Conservation (phyloP, 1,140 invertebrate genomes). For the Pomacea maculata region DNA sequence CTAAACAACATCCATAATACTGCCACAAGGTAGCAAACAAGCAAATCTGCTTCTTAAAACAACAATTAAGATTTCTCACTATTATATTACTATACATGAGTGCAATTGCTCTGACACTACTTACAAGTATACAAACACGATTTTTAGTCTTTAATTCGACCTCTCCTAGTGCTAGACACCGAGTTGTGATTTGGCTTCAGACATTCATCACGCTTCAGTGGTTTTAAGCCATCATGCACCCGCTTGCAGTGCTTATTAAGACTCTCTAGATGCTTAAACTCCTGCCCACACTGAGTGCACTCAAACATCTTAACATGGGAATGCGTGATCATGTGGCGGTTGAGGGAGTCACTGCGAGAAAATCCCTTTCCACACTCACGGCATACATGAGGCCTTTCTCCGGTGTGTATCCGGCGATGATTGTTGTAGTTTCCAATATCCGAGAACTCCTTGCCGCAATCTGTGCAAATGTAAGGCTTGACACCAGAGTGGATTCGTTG, state of each 20-base stretch:
- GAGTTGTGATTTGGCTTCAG: constrained; percentile 7
- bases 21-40: too few species aligned
- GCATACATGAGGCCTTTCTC: constrained; percentile 47
- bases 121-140: too few species aligned
- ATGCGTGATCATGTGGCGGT: constrained; percentile 19
- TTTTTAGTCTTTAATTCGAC: constrained; percentile 1
- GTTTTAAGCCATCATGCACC: constrained; percentile 13
- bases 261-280: constrained; percentile 20
- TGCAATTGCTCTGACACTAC: too few species aligned
- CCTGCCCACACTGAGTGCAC: constrained; percentile 15
- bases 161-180: neutral
- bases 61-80: too few species aligned
- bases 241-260: constrained; percentile 15
- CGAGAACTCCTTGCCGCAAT: constrained; percentile 50
- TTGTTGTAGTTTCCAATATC: constrained; percentile 24
- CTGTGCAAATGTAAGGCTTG: constrained; percentile 47
- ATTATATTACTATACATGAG: too few species aligned
- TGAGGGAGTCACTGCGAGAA: constrained; percentile 16
- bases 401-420: constrained; percentile 45
- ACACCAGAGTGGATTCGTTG: constrained; percentile 52
- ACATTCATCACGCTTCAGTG: constrained; percentile 12
- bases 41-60: too few species aligned
- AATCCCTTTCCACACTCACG: constrained; percentile 35
- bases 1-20: too few species aligned
- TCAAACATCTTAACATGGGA: constrained; percentile 19